phyloP scores from a whole-genome alignment of 2,888 invertebrate species.

The Operophtera brumata region DNA sequence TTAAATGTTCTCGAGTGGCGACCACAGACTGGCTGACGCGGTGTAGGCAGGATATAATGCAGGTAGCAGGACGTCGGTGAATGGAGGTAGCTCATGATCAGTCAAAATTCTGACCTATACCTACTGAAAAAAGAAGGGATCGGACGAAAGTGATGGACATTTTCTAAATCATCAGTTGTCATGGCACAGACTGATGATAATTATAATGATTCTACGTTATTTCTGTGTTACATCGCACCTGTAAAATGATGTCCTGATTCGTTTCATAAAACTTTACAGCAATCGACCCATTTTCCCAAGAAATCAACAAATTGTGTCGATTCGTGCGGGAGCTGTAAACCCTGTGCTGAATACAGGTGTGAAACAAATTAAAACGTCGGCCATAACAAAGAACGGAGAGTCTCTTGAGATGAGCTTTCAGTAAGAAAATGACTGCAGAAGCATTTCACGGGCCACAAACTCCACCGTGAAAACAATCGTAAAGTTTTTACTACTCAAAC shows the following conservation, averaged over 20 bases:
- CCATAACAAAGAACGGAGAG: conserved; percentile 55
- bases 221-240: not conserved
- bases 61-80: too few species aligned
- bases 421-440: conserved; percentile 67
- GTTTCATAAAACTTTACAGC: conserved; percentile 14
- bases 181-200: too few species aligned
- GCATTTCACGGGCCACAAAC: conserved; percentile 78
- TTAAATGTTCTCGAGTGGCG: too few species aligned
- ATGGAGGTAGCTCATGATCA: too few species aligned
- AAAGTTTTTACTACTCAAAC: conserved; percentile 77
- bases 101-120: too few species aligned
- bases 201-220: too few species aligned
- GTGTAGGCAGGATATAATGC: too few species aligned
- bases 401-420: conserved; percentile 57
- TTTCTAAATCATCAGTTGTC: too few species aligned
- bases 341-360: conserved; percentile 40
- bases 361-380: conserved; percentile 41
- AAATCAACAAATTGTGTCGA: conserved; percentile 25
- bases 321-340: conserved; percentile 22
- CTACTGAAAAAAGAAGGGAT: too few species aligned
- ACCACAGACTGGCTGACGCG: too few species aligned
- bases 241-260: conserved; percentile 4
- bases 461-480: conserved; percentile 78
- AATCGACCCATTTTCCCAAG: conserved; percentile 15
- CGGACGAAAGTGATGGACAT: too few species aligned